Percentiles rank a stretch among this genome's conserved stretches.
Evolutionary conservation across 2,113 vertebrate genomes (phyloP).

Genomic region (Alaudala cheleensis): DNA sequence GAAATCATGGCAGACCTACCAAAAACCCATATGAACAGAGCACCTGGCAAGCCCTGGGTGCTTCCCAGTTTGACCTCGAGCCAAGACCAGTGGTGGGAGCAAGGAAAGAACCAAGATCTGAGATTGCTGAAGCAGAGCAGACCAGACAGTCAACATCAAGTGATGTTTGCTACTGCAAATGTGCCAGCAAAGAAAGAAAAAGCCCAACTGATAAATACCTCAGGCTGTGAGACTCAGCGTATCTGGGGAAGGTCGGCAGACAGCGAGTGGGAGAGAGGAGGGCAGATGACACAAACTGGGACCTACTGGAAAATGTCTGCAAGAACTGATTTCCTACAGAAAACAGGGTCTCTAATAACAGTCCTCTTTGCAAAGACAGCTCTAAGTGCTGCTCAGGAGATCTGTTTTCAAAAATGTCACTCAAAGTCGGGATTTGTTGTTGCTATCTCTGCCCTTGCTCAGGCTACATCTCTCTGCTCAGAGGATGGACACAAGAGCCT

Average conservation of each 20-base stretch:
- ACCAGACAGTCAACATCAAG: not conserved
- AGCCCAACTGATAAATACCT: not conserved
- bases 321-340: not conserved
- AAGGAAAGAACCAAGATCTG: not conserved
- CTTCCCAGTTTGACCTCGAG: fast-evolving
- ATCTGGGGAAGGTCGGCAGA: not conserved
- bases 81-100: fast-evolving
- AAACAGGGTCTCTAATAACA: not conserved
- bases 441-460: not conserved
- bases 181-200: not conserved
- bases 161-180: not conserved
- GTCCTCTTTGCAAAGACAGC: not conserved
- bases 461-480: not conserved
- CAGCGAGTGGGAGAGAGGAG: not conserved
- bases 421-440: not conserved
- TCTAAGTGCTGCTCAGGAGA: not conserved
- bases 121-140: not conserved
- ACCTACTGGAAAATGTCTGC: not conserved
- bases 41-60: not conserved
- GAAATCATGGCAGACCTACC: not conserved
- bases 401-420: not conserved
- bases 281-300: not conserved
- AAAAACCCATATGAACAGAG: not conserved
- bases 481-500: not conserved
- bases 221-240: not conserved